These are phyloP conservation scores for Tolmerus cingulatus DNA, from an alignment of 2,888 invertebrate genomes.

Conservation along the genomic window DNA sequence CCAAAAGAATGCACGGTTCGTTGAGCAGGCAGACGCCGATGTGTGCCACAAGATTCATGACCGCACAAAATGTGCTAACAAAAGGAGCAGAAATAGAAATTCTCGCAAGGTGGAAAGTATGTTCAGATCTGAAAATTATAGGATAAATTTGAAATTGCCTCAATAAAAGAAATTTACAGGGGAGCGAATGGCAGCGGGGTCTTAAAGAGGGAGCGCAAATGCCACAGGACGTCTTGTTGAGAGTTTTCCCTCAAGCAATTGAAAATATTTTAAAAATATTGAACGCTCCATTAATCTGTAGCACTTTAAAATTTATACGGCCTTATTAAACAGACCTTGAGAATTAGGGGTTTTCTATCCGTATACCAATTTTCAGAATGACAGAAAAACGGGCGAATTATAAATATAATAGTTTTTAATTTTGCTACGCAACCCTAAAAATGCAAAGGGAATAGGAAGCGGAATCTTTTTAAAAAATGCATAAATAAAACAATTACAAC, in stretches of 20 bases:
- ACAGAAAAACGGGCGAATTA: no score
- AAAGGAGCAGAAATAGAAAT: neutral
- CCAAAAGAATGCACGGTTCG: neutral
- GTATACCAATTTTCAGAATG: no score
- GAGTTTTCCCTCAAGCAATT: neutral
- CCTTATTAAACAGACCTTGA: no score
- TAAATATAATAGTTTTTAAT: no score
- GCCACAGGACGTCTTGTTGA: neutral
- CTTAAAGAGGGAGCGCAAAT: neutral
- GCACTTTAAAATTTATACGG: neutral
- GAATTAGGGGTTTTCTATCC: no score
- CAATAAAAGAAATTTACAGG: constrained; percentile 9
- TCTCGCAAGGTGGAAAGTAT: neutral
- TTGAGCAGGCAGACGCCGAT: neutral
- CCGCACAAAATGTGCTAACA: neutral
- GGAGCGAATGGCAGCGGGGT: neutral
- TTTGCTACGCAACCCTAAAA: no score
- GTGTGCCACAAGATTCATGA: neutral
- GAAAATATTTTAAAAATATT: neutral
- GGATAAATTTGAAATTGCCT: neutral
- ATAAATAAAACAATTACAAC: no score
- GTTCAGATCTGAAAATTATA: neutral
- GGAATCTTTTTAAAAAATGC: no score
- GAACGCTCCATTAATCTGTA: neutral
- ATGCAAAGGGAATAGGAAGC: no score